phyloP scores from a whole-genome alignment of 1,140 invertebrate genomes.

The Bactericera cockerelli region DNA sequence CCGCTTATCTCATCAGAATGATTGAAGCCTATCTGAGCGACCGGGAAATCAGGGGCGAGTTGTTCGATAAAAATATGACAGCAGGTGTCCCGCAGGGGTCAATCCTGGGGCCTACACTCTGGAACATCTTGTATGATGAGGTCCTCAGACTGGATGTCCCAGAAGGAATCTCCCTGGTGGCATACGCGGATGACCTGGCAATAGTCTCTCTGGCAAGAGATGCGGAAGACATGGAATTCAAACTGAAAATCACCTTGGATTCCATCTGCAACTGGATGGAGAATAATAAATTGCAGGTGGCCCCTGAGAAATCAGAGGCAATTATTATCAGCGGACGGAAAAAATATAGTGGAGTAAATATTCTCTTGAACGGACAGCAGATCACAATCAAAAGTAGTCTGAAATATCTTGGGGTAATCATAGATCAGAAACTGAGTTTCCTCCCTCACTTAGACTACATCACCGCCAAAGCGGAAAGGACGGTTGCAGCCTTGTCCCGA shows the following conservation, averaged over 20 bases:
- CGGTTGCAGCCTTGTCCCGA: background rate
- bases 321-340: too few species aligned
- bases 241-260: constrained; percentile 17
- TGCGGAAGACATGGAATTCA: constrained; percentile 12
- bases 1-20: background rate
- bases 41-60: background rate
- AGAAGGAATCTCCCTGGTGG: constrained; percentile 13
- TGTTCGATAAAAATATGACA: constrained; percentile 3
- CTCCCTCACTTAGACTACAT: too few species aligned
- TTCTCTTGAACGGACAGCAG: too few species aligned
- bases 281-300: too few species aligned
- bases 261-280: constrained; percentile 16
- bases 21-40: background rate
- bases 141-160: constrained; percentile 19
- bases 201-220: constrained; percentile 15
- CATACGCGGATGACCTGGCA: constrained; percentile 24
- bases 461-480: too few species aligned
- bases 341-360: too few species aligned
- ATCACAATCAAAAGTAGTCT: too few species aligned
- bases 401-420: too few species aligned
- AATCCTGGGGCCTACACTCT: constrained; percentile 26
- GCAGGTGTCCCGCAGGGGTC: constrained; percentile 26
- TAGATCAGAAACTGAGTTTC: too few species aligned
- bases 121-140: constrained; percentile 24
- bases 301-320: too few species aligned